Evolutionary conservation across 2,888 invertebrate genomes (phyloP).

Genomic region (Dicyrtomina minuta): DNA sequence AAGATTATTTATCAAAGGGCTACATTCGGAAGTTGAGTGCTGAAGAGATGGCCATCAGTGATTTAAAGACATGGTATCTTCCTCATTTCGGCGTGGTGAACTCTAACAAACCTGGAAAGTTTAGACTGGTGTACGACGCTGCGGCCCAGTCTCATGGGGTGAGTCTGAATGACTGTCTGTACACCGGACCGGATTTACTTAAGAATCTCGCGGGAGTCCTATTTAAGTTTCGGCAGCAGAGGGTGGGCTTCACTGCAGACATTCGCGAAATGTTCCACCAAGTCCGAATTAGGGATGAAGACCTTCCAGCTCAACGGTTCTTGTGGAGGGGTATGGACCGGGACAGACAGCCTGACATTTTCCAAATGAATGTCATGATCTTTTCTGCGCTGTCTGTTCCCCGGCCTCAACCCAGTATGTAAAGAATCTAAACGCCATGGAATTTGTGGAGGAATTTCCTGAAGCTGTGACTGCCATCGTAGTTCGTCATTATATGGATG

Average conservation of each 20-base stretch:
- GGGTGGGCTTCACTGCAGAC: conserved; percentile 32
- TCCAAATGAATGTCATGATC: too few species aligned
- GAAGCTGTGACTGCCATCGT: too few species aligned
- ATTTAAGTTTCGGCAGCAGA: conserved; percentile 35
- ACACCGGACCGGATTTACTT: conserved; percentile 39
- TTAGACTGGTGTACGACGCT: conserved; percentile 46
- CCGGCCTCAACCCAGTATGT: too few species aligned
- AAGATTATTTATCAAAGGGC: conserved; percentile 1
- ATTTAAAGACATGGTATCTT: conserved; percentile 35
- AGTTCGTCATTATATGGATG: too few species aligned
- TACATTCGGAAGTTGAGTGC: conserved; percentile 10
- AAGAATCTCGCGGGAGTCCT: conserved; percentile 31
- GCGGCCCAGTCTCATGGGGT: conserved; percentile 28
- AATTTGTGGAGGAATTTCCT: too few species aligned
- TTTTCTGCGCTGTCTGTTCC: too few species aligned
- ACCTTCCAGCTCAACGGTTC: conserved; percentile 35
- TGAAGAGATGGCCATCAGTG: neutral
- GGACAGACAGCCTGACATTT: too few species aligned
- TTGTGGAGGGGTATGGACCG: conserved; percentile 37
- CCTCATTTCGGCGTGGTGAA: conserved; percentile 43
- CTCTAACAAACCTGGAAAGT: conserved; percentile 45
- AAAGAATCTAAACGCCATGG: too few species aligned
- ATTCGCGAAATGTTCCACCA: conserved; percentile 41
- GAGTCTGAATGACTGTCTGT: conserved; percentile 40
- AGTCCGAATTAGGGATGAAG: conserved; percentile 30